Evolutionary conservation across 2,113 vertebrate genomes (phyloP).

Genomic region (Balaeniceps rex): DNA sequence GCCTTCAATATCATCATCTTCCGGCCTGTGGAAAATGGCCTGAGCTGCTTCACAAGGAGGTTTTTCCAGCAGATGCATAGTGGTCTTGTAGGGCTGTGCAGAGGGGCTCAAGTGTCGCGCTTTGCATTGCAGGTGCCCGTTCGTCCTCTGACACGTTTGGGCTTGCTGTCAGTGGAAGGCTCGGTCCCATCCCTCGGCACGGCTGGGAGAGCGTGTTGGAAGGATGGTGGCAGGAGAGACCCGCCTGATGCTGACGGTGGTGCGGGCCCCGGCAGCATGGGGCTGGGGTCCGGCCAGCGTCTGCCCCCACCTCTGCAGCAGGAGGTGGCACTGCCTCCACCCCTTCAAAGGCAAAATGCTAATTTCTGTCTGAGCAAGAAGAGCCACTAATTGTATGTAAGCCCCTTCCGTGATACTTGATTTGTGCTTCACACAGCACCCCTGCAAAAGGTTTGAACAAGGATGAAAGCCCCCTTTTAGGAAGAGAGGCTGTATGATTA

Average conservation of each 20-base stretch:
- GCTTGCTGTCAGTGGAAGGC: neutral
- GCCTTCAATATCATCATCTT: neutral
- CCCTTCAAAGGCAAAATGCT: neutral
- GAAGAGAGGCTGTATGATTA: neutral
- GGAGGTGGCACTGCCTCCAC: neutral
- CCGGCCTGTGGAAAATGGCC: neutral
- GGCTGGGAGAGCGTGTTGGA: rapidly evolving
- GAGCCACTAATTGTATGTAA: neutral
- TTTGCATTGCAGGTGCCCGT: rapidly evolving
- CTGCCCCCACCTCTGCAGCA: neutral
- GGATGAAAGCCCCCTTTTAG: neutral
- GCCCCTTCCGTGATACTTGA: neutral
- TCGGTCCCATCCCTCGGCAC: rapidly evolving
- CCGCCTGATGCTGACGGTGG: rapidly evolving
- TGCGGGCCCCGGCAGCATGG: neutral
- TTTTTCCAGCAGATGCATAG: neutral
- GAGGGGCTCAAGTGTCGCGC: neutral
- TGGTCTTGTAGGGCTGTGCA: neutral
- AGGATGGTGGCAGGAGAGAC: neutral
- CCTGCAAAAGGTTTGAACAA: neutral
- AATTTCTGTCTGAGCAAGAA: neutral
- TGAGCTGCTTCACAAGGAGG: neutral
- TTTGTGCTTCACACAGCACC: neutral
- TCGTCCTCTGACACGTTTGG: rapidly evolving
- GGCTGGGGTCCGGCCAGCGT: neutral